phyloP scores from a whole-genome alignment of 2,113 vertebrate species.

The Hippotragus niger region DNA sequence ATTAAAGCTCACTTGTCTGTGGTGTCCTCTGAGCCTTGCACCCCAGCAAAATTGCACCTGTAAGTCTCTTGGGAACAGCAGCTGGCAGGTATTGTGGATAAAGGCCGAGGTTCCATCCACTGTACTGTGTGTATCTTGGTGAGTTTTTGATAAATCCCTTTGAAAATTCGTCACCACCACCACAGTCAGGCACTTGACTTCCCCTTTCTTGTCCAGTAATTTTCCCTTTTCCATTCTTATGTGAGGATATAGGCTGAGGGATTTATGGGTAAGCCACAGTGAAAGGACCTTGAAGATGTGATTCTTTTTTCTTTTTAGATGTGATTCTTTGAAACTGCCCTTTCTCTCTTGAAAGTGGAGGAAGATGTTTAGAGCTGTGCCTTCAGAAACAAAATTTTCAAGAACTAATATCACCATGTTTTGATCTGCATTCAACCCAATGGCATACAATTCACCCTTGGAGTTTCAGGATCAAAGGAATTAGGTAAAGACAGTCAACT shows the following conservation, averaged over 20 bases:
- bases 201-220: neutral
- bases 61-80: neutral
- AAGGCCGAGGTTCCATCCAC: neutral
- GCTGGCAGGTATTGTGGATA: neutral
- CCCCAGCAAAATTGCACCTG: neutral
- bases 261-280: neutral
- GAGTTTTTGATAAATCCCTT: slow-evolving; percentile 27
- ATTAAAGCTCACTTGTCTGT: neutral
- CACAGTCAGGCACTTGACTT: neutral
- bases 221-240: neutral
- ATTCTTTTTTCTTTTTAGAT: neutral
- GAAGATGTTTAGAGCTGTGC: neutral
- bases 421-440: neutral
- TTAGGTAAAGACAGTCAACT: neutral
- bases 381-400: neutral
- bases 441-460: neutral
- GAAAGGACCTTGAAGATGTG: neutral
- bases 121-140: neutral
- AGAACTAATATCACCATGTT: neutral
- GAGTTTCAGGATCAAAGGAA: neutral
- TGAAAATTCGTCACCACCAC: neutral
- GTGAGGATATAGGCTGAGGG: neutral
- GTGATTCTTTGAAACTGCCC: neutral
- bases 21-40: neutral
- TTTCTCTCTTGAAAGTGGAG: neutral